These are phyloP conservation scores for Pygmarrhopalites habei DNA, from an alignment of 1,140 invertebrate genomes.

Conservation along the genomic window DNA sequence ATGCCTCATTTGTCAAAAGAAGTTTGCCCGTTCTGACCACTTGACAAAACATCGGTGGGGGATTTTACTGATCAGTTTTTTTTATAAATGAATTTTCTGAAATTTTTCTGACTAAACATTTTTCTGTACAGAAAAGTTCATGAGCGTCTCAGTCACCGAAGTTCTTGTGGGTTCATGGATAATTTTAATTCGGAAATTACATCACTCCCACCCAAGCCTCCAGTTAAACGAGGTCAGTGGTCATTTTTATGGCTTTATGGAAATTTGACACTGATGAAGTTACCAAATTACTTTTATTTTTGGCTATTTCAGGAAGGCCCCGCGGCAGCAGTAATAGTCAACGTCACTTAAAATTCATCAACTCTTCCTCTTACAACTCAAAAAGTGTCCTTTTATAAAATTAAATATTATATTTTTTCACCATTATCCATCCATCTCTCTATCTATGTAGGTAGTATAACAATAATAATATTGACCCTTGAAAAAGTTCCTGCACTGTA, in stretches of 20 bases:
- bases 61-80: slow-evolving; percentile 74
- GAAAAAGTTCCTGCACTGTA: too few species aligned
- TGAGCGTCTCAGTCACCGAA: neutral
- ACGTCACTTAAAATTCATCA: too few species aligned
- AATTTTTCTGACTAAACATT: too few species aligned
- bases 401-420: too few species aligned
- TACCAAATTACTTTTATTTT: neutral
- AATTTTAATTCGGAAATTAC: neutral
- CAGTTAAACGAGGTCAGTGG: slow-evolving; percentile 17
- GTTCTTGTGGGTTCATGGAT: neutral
- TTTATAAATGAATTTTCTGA: neutral
- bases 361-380: too few species aligned
- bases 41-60: slow-evolving; percentile 83
- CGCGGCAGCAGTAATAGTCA: too few species aligned
- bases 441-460: too few species aligned
- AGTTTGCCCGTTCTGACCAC: slow-evolving; percentile 83
- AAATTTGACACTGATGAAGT: slow-evolving; percentile 7
- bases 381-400: too few species aligned
- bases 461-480: too few species aligned
- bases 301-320: neutral
- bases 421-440: too few species aligned
- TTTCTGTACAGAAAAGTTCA: slow-evolving; percentile 5
- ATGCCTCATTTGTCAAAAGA: slow-evolving; percentile 72
- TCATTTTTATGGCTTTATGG: too few species aligned
- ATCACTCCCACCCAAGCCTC: neutral